Conservation (phyloP, 1,140 invertebrate species). For the Ladona fulva region DNA sequence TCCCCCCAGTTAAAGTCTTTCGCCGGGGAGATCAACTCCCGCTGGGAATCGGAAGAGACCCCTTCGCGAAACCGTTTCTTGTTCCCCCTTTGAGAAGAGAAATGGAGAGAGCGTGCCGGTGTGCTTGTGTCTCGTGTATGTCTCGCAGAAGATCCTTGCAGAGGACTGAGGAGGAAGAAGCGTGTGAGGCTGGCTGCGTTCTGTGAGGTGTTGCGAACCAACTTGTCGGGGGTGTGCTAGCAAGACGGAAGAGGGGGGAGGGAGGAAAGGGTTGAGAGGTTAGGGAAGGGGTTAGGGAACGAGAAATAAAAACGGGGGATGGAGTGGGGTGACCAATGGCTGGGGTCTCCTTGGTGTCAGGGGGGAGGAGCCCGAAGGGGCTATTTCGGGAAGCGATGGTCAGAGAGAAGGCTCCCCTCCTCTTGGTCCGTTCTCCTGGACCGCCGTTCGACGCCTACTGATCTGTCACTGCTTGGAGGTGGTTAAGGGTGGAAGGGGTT, state of each 20-base stretch:
- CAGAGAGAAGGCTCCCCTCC: neutral
- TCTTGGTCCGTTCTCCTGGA: neutral
- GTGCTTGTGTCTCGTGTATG: neutral
- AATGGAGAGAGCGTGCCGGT: neutral
- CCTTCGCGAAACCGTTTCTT: too few relatives aligned
- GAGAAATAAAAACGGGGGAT: neutral
- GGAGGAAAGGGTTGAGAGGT: neutral
- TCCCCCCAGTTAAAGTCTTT: too few relatives aligned
- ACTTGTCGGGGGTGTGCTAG: neutral
- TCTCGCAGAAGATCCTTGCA: neutral
- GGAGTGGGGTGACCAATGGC: neutral
- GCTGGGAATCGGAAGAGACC: too few relatives aligned
- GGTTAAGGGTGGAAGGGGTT: neutral
- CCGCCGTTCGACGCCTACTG: neutral
- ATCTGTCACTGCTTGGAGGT: neutral
- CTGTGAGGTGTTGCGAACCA: neutral
- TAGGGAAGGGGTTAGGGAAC: too few relatives aligned
- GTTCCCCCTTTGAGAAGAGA: too few relatives aligned
- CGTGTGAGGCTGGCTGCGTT: neutral
- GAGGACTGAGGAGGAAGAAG: neutral
- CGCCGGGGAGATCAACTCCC: too few relatives aligned
- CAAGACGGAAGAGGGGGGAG: neutral
- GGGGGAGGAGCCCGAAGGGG: neutral
- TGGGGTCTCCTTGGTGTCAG: neutral
- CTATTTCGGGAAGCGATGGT: neutral